phyloP scores from a whole-genome alignment of 92 coral and sea anemone genomes.

The Hydrozoanthus gracilis region DNA sequence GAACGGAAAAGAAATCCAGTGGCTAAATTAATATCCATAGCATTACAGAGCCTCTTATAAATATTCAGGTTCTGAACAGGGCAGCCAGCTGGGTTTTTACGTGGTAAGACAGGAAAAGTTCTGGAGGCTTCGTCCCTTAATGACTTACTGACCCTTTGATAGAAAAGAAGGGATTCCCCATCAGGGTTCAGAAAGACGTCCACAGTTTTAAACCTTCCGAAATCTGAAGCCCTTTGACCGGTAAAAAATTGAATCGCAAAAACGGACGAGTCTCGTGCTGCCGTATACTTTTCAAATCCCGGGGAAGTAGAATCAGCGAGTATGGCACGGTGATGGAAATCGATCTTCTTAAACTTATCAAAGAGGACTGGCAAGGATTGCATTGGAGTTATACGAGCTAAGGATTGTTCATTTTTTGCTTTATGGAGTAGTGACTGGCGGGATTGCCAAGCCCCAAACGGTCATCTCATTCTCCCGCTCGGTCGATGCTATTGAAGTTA shows the following conservation, averaged over 20 bases:
- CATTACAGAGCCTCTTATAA: slow-evolving; percentile 44
- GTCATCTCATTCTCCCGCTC: slow-evolving; percentile 71
- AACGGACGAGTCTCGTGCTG: slow-evolving; percentile 47
- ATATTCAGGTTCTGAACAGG: slow-evolving; percentile 60
- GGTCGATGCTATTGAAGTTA: slow-evolving; percentile 54
- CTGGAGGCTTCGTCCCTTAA: slow-evolving; percentile 48
- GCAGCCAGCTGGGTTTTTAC: slow-evolving; percentile 64
- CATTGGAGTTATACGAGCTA: slow-evolving; percentile 50
- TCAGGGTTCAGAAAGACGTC: slow-evolving; percentile 48
- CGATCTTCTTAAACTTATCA: slow-evolving; percentile 42
- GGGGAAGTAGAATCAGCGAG: slow-evolving; percentile 3
- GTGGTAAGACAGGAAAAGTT: slow-evolving; percentile 53
- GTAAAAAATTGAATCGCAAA: slow-evolving; percentile 48
- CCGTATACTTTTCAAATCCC: slow-evolving; percentile 23
- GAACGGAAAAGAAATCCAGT: slow-evolving; percentile 54
- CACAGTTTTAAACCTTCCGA: slow-evolving; percentile 65
- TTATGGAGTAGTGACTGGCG: slow-evolving; percentile 62
- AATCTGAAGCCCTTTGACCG: slow-evolving; percentile 60
- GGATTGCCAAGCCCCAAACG: slow-evolving; percentile 66
- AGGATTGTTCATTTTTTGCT: slow-evolving; percentile 52
- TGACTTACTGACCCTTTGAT: slow-evolving; percentile 67
- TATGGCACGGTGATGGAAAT: slow-evolving; percentile 47
- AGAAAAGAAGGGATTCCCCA: slow-evolving; percentile 47
- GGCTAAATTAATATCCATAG: slow-evolving; percentile 43
- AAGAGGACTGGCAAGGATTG: slow-evolving; percentile 62